These are phyloP conservation scores for Caradrina kadenii DNA, from an alignment of 2,888 invertebrate species.

Conservation along the genomic window DNA sequence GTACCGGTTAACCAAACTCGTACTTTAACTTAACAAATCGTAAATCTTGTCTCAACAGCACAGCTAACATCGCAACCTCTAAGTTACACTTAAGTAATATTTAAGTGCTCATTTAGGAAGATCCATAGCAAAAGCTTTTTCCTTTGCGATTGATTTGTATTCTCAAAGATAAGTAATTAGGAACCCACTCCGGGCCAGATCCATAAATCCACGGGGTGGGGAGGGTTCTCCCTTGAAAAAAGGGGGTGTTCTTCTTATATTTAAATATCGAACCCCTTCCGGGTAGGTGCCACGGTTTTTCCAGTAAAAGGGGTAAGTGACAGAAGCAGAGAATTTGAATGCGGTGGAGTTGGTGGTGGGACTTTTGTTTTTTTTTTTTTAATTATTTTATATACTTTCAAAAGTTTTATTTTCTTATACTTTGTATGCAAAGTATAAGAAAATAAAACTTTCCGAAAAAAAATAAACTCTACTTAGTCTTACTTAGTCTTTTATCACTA, in stretches of 20 bases:
- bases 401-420: background rate
- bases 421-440: no score
- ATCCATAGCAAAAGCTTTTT: conserved; percentile 68
- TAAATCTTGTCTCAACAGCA: conserved; percentile 54
- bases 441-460: no score
- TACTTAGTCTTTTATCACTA: no score
- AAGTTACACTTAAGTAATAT: conserved; percentile 54
- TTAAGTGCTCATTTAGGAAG: conserved; percentile 60
- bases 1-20: conserved; percentile 33
- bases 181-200: conserved; percentile 86
- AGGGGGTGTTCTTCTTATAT: conserved; percentile 90
- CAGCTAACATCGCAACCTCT: conserved; percentile 30
- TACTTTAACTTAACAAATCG: conserved; percentile 43
- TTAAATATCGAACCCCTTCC: conserved; percentile 91
- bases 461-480: no score
- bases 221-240: conserved; percentile 83
- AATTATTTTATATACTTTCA: background rate
- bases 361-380: conserved; percentile 9
- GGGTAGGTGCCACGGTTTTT: conserved; percentile 91
- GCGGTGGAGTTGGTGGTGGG: conserved; percentile 65
- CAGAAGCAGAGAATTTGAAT: conserved; percentile 83
- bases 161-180: conserved; percentile 90
- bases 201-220: conserved; percentile 87
- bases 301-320: conserved; percentile 91
- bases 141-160: conserved; percentile 88